Conservation (phyloP, 2,113 vertebrate species). For the Taurulus bubalis region DNA sequence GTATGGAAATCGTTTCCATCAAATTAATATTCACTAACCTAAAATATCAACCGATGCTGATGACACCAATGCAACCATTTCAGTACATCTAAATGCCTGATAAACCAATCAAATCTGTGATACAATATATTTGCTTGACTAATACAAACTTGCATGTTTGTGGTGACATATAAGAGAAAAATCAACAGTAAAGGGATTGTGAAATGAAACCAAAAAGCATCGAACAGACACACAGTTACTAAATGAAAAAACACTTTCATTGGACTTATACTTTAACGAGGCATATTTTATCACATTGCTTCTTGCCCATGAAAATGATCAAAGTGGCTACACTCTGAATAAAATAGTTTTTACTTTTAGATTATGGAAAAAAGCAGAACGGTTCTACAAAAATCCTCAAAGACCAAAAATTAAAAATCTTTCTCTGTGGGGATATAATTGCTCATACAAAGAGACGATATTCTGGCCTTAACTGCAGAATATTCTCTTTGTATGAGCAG, state of each 20-base stretch:
- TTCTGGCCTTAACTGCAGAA: not conserved
- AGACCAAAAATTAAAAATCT: not conserved
- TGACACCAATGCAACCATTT: not conserved
- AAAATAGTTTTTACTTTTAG: not conserved
- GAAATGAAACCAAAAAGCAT: not conserved
- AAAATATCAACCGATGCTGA: not conserved
- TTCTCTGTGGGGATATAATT: not conserved
- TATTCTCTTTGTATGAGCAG: not conserved
- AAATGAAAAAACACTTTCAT: not conserved
- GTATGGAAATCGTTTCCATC: not conserved
- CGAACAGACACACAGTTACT: not conserved
- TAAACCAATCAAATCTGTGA: not conserved
- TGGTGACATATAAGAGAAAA: not conserved
- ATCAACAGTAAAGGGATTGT: not conserved
- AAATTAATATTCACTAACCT: not conserved
- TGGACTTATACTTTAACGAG: not conserved
- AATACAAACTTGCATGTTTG: not conserved
- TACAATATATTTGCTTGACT: not conserved
- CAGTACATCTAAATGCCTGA: not conserved
- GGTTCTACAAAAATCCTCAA: not conserved
- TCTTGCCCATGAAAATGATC: not conserved
- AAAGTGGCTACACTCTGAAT: not conserved
- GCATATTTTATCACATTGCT: not conserved
- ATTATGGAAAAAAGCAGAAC: not conserved
- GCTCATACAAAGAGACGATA: not conserved